Percentiles rank a stretch among this genome's conserved stretches.
These are phyloP conservation scores for Cheilosia urbana DNA, from an alignment of 2,888 invertebrate genomes.

Conservation along the genomic window DNA sequence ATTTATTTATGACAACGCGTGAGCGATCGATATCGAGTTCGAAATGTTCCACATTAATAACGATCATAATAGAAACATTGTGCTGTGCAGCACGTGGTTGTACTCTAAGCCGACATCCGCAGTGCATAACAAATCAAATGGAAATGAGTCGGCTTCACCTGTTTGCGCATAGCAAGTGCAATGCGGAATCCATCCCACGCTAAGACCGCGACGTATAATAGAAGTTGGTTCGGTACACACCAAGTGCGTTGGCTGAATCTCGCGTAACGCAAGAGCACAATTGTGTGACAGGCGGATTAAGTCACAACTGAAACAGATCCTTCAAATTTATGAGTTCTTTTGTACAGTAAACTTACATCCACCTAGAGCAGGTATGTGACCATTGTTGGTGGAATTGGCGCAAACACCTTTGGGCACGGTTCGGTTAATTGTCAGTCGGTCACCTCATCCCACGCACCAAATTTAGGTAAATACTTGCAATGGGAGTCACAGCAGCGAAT, in stretches of 20 bases:
- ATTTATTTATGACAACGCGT: background rate
- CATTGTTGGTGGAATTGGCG: conserved; percentile 43
- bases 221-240: background rate
- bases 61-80: background rate
- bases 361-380: conserved; percentile 14
- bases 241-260: conserved; percentile 20
- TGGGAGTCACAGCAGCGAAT: conserved; percentile 4
- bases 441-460: conserved; percentile 49
- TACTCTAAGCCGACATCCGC: background rate
- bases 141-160: conserved; percentile 20
- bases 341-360: background rate
- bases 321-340: conserved; percentile 6
- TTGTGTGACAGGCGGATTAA: conserved; percentile 33
- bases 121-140: conserved; percentile 9
- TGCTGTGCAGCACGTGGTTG: background rate
- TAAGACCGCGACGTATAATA: too few relatives aligned
- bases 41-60: conserved; percentile 1
- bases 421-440: conserved; percentile 19
- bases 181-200: conserved; percentile 8
- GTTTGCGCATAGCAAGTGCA: background rate
- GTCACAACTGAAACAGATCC: conserved; percentile 20
- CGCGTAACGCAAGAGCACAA: conserved; percentile 11
- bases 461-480: conserved; percentile 8
- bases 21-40: conserved; percentile 6
- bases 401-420: conserved; percentile 40